These are phyloP conservation scores for Sporophila hypoxantha DNA, from an alignment of 2,113 vertebrate species.

Conservation along the genomic window DNA sequence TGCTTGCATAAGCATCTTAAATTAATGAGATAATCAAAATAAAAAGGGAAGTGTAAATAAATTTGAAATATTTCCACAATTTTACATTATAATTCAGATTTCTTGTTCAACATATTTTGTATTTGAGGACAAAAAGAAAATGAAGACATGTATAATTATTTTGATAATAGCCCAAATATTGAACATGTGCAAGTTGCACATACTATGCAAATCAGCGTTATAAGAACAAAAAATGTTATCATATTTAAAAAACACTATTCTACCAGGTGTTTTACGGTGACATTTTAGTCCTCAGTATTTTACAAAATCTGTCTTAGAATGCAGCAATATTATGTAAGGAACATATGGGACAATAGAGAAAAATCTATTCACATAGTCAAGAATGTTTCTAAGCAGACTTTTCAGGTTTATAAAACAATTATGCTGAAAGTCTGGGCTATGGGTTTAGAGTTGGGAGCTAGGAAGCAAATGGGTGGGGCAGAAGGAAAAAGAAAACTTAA, in stretches of 20 bases:
- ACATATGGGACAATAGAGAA: neutral
- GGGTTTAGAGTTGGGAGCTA: neutral
- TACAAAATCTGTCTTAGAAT: neutral
- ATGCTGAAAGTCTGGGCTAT: neutral
- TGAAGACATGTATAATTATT: neutral
- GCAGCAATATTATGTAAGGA: neutral
- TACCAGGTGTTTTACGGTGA: neutral
- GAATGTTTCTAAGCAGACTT: neutral
- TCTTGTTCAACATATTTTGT: neutral
- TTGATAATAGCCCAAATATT: neutral
- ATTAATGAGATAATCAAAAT: neutral
- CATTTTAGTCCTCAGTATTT: neutral
- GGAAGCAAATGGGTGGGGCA: neutral
- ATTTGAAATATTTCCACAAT: neutral
- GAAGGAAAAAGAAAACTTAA: neutral
- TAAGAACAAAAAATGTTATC: neutral
- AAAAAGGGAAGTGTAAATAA: neutral
- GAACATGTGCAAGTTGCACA: neutral
- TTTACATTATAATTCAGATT: neutral
- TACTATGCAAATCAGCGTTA: neutral
- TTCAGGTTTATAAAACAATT: neutral
- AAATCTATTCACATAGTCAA: too few species aligned
- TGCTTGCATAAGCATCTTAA: neutral
- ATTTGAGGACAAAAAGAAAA: neutral
- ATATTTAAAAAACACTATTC: neutral